Evolutionary conservation across 1,140 invertebrate genomes (phyloP), one percentile per base, ranked within the genome.

Genomic region (Leucophenga varia): DNA sequence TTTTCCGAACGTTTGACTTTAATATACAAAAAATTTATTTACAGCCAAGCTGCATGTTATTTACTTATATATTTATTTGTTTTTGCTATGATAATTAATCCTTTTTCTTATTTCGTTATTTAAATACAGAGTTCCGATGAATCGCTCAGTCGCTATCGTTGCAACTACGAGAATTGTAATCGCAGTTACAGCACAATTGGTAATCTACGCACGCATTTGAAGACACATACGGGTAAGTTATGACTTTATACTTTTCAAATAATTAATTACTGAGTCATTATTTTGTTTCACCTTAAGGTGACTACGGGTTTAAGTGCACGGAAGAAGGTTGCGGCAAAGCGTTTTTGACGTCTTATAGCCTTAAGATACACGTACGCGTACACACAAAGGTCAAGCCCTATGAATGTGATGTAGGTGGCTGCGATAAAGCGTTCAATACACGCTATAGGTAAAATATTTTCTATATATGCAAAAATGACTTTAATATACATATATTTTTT

Each of bases 311-410:
- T 79, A 88, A 92, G 77, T 97, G 93, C 78, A 83, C 87, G 20
- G 87, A 94, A 74, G 81, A 84, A 46, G 84, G 82, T 52, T 97
- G 95, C 79, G 88, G 89, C 32, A 97, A 97, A 79, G 88, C 90
- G 40, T 97, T 97, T 79, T 80, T 97, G 17, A 96, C 93, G 9
- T 96, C 89, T 22, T 96, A 96, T 79, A 94, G 91, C 77, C 78
- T 97, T 46, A 95, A 95, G 79, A 94, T 97, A 57, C 95, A 97
- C 77, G 85, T 94, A 46, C 80, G 94, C 58, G 93, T 96, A 43
- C 95, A 97, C 77, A 96, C 94, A 0, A 95, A 96, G 79, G 86
- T 94, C 38, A 95, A 93, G 81, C 90, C 90, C 9, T 95, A 93
- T 74, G 84, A 88, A 67, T 90, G 88, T 64, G 81, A 80, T 42